Evolutionary conservation across 1,140 invertebrate genomes (phyloP), one percentile per base, ranked within the genome.

Genomic region (Tigriopus japonicus): DNA sequence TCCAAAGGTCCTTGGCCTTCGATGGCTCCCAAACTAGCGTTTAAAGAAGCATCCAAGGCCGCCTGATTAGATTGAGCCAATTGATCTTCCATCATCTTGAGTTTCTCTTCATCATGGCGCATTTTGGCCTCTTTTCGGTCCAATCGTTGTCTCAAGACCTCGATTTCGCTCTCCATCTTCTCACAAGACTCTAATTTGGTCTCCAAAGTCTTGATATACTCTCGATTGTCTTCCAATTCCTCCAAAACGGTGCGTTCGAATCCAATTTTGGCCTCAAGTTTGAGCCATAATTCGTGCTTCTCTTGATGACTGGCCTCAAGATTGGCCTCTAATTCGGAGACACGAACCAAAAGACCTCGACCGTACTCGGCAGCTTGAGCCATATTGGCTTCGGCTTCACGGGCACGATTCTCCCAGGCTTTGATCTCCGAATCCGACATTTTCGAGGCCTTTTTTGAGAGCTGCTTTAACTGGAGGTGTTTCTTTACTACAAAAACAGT

Each of bases 351-450:
- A 35, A 63, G 63, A 19, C 56, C 42, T 17, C 61, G 59, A 15
- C 63, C 63, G 52, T 43, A 63, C 6, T 53, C 56, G 9, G 63
- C 63, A 6, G 63, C 63, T 21, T 56, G 15, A 14, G 61, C 49
- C 12, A 60, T 62, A 49, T 63, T 63, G 24, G 56, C 45, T 21
- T 63, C 63, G 0, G 63, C 52, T 42, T 63, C 63, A 14, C 19
- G n/a, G 14, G 52, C 52, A 54, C 52, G 52, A 54, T 5, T 6
- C 21, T 15, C 21, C 28, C 28, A 35, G 9, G 9, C 28, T 9
- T 9, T 3, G 3, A 35, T 9, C 3, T 35, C 28, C 28, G 3
- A 3, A 9, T 35, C 28, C 28, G 28, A 35, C 28, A 35, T 35
- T 35, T n/a, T n/a, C n/a, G n/a, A n/a, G n/a, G n/a, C n/a, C n/a